Conservation (phyloP, 2,113 vertebrate genomes). For the Oriolus oriolus region DNA sequence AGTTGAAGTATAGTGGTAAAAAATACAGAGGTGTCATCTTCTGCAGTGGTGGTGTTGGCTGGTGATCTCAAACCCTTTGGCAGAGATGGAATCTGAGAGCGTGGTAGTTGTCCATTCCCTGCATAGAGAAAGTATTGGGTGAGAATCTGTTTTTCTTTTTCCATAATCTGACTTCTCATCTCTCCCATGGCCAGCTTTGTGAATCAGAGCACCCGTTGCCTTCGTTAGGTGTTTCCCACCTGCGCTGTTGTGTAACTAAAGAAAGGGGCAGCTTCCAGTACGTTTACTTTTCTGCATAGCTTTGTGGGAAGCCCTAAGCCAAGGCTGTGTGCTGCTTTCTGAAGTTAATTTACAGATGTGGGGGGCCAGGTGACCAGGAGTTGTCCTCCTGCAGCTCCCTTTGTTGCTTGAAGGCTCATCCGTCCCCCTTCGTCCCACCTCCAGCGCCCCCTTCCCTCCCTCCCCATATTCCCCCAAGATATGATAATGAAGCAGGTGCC, state of each 20-base stretch:
- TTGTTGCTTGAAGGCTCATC: not conserved
- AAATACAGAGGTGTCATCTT: not conserved
- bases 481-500: slow-evolving; percentile 94
- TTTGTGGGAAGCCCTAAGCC: not conserved
- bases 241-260: not conserved
- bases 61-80: not conserved
- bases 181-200: not conserved
- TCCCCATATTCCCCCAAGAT: slow-evolving; percentile 65
- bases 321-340: not conserved
- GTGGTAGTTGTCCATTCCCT: not conserved
- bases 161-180: not conserved
- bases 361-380: not conserved
- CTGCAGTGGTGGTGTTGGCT: not conserved
- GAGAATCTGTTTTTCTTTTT: not conserved
- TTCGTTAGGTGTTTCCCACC: not conserved
- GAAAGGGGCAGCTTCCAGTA: not conserved
- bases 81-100: not conserved
- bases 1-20: not conserved
- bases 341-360: not conserved
- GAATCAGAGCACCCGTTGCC: not conserved
- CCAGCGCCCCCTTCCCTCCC: not conserved
- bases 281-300: accelerated
- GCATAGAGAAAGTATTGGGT: not conserved
- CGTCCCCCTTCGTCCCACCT: not conserved
- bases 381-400: not conserved